phyloP scores from a whole-genome alignment of 2,113 vertebrate genomes.

The Chloroceryle aenea region DNA sequence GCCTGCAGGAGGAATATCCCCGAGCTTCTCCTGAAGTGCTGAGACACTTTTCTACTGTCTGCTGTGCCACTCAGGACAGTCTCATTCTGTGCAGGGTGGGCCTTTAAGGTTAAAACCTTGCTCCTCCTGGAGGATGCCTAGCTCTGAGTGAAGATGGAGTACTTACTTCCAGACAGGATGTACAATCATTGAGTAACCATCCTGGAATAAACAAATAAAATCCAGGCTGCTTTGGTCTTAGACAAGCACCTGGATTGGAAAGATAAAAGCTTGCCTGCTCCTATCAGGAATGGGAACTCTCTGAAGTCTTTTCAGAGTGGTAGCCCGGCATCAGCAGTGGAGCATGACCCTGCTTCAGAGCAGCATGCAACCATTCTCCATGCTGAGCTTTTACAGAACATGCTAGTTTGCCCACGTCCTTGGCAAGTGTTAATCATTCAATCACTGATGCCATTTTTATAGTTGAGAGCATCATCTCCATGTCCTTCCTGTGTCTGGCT shows the following conservation, averaged over 20 bases:
- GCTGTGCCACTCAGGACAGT: not conserved
- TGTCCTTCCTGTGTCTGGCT: not conserved
- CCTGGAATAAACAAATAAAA: not conserved
- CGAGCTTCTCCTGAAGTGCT: not conserved
- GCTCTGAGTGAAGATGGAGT: not conserved
- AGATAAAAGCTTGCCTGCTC: not conserved
- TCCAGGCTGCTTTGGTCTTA: not conserved
- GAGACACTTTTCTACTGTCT: not conserved
- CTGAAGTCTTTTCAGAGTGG: not conserved
- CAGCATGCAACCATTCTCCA: accelerated
- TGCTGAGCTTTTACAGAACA: accelerated
- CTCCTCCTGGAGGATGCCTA: not conserved
- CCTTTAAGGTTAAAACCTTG: not conserved
- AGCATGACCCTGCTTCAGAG: not conserved
- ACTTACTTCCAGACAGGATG: not conserved
- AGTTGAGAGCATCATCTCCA: not conserved
- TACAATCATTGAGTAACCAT: not conserved
- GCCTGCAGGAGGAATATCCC: not conserved
- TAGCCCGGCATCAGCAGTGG: not conserved
- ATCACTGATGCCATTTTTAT: not conserved
- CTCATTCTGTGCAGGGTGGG: not conserved
- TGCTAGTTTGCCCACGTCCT: not conserved
- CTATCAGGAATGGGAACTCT: not conserved
- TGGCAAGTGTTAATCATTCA: not conserved
- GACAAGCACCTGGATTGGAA: not conserved